Evolutionary conservation across 2,888 invertebrate species (phyloP).

Genomic region (Zonitis immaculata): DNA sequence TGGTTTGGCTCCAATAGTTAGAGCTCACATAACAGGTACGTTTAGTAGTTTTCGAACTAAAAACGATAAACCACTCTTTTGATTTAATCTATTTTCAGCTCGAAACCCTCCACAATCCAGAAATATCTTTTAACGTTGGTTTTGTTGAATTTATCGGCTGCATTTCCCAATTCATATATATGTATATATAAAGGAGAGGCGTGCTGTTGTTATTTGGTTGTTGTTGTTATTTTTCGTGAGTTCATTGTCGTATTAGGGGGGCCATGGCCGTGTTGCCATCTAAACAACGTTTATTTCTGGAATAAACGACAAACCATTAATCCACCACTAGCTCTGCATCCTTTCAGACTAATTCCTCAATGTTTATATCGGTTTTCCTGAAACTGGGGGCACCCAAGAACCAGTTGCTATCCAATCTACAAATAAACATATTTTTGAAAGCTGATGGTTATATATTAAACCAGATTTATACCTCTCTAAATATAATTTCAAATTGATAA

Average conservation of each 20-base stretch:
- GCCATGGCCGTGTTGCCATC: constrained; percentile 19
- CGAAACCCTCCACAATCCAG: constrained; percentile 21
- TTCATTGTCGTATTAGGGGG: constrained; percentile 29
- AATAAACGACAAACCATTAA: constrained; percentile 3
- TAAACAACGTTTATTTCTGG: constrained; percentile 14
- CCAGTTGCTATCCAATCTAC: constrained; percentile 1
- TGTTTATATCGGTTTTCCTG: constrained; percentile 26
- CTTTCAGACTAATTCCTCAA: constrained; percentile 22
- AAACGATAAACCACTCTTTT: constrained; percentile 19
- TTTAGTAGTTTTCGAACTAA: not conserved
- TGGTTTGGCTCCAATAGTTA: no score
- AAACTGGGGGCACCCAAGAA: constrained; percentile 15
- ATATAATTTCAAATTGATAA: not conserved
- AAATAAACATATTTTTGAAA: constrained; percentile 14
- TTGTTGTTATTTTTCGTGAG: no score
- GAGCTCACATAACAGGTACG: not conserved
- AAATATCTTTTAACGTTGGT: constrained; percentile 26
- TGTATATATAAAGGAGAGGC: not conserved
- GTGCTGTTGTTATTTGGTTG: no score
- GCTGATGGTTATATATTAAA: not conserved
- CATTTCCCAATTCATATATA: not conserved
- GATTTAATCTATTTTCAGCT: constrained; percentile 15
- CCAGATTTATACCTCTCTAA: not conserved
- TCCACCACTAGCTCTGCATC: constrained; percentile 20
- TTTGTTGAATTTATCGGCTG: not conserved